Percentiles rank a stretch among this genome's conserved stretches.
These are phyloP conservation scores for Petrocephalus microphthalmus DNA, from an alignment of 2,113 vertebrate genomes.

Conservation along the genomic window DNA sequence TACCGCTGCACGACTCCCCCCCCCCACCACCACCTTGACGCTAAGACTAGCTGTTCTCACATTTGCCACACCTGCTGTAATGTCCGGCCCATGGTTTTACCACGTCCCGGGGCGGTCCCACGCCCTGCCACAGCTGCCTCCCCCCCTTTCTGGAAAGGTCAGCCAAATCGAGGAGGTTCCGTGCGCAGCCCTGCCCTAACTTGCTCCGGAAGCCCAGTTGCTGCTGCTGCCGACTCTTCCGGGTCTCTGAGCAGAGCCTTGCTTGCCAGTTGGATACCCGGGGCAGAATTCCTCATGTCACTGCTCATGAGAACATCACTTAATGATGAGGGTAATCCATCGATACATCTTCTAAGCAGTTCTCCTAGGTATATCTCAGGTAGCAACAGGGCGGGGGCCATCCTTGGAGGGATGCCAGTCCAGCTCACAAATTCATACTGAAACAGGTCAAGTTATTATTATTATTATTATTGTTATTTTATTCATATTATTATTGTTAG, in stretches of 20 bases:
- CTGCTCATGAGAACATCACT: neutral
- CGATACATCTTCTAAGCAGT: neutral
- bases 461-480: neutral
- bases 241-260: neutral
- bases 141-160: constrained; percentile 5
- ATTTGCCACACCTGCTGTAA: neutral
- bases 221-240: neutral
- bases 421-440: neutral
- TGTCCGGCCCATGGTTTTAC: neutral
- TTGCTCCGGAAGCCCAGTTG: neutral
- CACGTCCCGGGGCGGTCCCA: neutral
- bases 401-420: neutral
- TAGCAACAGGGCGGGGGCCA: neutral
- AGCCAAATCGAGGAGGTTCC: neutral
- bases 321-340: neutral
- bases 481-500: neutral
- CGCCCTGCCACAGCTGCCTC: neutral
- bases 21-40: neutral
- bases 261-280: neutral
- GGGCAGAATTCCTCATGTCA: neutral
- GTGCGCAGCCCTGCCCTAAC: neutral
- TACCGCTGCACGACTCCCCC: neutral
- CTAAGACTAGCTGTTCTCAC: neutral
- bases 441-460: neutral
- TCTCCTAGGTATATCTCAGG: neutral